Base-by-base conservation (phyloP, 2,888 invertebrate genomes). In the Drosophila quinaria region DNA sequence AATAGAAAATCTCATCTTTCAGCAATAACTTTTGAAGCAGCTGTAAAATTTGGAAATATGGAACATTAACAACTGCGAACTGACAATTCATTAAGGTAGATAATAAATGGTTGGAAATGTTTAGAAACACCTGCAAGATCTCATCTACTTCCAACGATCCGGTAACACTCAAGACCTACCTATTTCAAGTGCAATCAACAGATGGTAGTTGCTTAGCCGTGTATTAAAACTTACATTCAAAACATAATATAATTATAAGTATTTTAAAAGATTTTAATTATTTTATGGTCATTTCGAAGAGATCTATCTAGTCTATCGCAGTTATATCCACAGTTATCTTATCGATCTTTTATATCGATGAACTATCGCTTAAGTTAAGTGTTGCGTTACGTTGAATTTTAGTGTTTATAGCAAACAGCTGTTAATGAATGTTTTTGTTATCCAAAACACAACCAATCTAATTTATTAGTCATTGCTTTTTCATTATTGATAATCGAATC, bases 271-370 rank as follows among this genome's bases (percentile, higher is more conserved):
- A 2, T 35, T 3, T 11, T 33, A 3, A n/a, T 50, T 29, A 10
- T 13, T 29, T 4, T 15, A 22, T 39, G 8, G 11, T 11, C 5
- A 6, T 5, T 31, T 31, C 17, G 4, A 33, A 22, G 4, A 1
- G 10, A 11, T 52, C 33, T 33, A 15, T 13, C 5, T 17, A 4
- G 31, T n/a, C 1, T 54, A 54, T 46, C 15, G 11, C 37, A 31
- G 4, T 4, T 3, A 39, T 17, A 17, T 39, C 22, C n/a, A 9
- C n/a, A 46, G 46, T 17, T 37, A 8, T 9, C 1, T 1, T 29
- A 68, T 62, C 44, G 69, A 35, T 44, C 42, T 37, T n/a, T 15
- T 5, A 1, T 63, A 63, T 70, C 70, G 63, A 70, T 70, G 9
- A 37, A 44, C 22, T 11, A 56, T 68, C 41, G 52, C 3, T 13